Evolutionary conservation across 2,113 vertebrate genomes (phyloP).

Genomic region (Ptilonorhynchus violaceus): DNA sequence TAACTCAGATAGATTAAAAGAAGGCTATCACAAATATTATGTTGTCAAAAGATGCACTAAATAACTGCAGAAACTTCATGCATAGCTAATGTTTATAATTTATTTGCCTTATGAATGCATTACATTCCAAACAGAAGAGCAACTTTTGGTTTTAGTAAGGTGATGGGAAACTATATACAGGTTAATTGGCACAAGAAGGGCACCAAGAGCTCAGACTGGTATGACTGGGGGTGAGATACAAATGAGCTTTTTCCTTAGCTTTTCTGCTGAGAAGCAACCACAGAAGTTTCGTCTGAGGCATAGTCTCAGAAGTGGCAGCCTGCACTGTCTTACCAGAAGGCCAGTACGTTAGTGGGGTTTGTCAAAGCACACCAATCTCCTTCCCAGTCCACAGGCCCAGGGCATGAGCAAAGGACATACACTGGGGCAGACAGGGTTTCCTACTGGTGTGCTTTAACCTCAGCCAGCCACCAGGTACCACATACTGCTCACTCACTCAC

Average conservation of each 20-base stretch:
- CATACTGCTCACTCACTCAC: not conserved
- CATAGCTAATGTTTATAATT: not conserved
- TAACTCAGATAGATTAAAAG: not conserved
- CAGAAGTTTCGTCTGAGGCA: not conserved
- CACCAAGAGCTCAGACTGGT: not conserved
- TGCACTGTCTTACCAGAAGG: not conserved
- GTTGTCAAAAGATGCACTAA: not conserved
- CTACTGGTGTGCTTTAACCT: not conserved
- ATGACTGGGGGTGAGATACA: not conserved
- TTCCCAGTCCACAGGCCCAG: not conserved
- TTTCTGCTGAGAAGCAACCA: not conserved
- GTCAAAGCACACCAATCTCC: rapidly evolving
- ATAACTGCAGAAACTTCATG: not conserved
- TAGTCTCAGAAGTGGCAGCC: not conserved
- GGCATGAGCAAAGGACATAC: not conserved
- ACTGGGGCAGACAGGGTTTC: not conserved
- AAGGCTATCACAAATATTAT: not conserved
- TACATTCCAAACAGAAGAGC: not conserved
- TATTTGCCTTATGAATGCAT: not conserved
- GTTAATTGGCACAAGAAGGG: not conserved
- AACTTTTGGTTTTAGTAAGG: not conserved
- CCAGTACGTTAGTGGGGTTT: not conserved
- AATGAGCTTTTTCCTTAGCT: not conserved
- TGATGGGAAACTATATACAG: not conserved
- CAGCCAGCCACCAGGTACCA: not conserved